These are phyloP conservation scores for Caenorhabditis sp. DNA, from an alignment of 2,888 invertebrate species.

Conservation along the genomic window DNA sequence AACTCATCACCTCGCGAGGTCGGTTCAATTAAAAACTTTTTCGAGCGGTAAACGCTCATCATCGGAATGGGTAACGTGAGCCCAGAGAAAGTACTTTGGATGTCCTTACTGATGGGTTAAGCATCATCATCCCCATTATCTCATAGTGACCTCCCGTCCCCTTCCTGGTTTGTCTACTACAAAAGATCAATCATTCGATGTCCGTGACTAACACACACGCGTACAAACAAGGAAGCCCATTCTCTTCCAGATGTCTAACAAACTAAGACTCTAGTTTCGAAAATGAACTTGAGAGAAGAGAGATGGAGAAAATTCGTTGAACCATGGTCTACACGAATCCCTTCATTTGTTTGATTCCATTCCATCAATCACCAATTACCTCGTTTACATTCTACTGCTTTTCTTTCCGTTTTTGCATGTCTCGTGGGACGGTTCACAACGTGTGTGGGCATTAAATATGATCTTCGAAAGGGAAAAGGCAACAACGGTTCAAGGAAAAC, in stretches of 20 bases:
- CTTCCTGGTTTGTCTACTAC: background rate
- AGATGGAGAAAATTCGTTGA: too few relatives aligned
- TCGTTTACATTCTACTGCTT: background rate
- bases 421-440: too few relatives aligned
- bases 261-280: background rate
- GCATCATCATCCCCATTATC: background rate
- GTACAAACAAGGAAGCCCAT: background rate
- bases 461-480: too few relatives aligned
- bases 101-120: background rate
- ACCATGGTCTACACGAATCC: background rate
- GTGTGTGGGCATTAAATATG: too few relatives aligned
- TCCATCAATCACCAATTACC: background rate
- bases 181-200: too few relatives aligned
- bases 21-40: conserved; percentile 39
- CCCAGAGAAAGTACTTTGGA: conserved; percentile 23
- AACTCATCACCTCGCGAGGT: background rate
- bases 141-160: too few relatives aligned
- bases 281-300: background rate
- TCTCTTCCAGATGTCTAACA: background rate
- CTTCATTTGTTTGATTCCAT: background rate
- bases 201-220: background rate
- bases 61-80: conserved; percentile 1
- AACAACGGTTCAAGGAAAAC: too few relatives aligned
- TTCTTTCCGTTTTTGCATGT: background rate
- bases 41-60: conserved; percentile 26